Evolutionary conservation across 2,113 vertebrate genomes (phyloP), one percentile per base, ranked within the genome.

Genomic region (Lophura nycthemera): DNA sequence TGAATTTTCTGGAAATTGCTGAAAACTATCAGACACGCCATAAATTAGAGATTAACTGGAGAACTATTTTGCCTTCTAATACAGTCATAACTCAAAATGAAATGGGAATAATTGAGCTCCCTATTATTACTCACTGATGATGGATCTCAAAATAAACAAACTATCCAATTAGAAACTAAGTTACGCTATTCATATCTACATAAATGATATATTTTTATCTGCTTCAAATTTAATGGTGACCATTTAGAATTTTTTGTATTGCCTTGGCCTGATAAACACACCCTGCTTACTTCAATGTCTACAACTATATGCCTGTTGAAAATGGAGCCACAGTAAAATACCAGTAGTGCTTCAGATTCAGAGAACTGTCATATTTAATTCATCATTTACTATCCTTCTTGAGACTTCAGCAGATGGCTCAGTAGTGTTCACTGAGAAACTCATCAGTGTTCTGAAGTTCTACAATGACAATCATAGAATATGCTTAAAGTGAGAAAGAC

Each of bases 1-100:
- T 88, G 79, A 83, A 74, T 83, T 83, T 90, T 74, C n/a, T 72
- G 25, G 29, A 88, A 73, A 71, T 10, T 76, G 59, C 61, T 83
- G 56, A 88, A 88, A 91, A 94, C 80, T 69, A 69, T 17, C 59
- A 93, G 66, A 78, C 57, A 52, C 64, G 71, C n/a, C 87, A n/a
- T 57, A 48, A 92, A 69, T 88, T 83, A 2, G 17, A 84, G 82
- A 56, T 7, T 27, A 86, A 9, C 65, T 73, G 73, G 36, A 40
- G 82, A 92, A 36, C 25, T 57, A 34, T 54, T 91, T 76, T 91
- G 59, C 32, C 60, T 82, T 81, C 66, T 87, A 38, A 86, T 72
- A 60, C 5, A 71, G 42, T 71, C 42, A 86, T 47, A 89, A 89
- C 56, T 72, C 1, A 83, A 75, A 52, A 67, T 17, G 18, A 86